Evolutionary conservation across 1,140 invertebrate genomes (phyloP), one percentile per base, ranked within the genome.

Genomic region (Rhagoletis zephyria): DNA sequence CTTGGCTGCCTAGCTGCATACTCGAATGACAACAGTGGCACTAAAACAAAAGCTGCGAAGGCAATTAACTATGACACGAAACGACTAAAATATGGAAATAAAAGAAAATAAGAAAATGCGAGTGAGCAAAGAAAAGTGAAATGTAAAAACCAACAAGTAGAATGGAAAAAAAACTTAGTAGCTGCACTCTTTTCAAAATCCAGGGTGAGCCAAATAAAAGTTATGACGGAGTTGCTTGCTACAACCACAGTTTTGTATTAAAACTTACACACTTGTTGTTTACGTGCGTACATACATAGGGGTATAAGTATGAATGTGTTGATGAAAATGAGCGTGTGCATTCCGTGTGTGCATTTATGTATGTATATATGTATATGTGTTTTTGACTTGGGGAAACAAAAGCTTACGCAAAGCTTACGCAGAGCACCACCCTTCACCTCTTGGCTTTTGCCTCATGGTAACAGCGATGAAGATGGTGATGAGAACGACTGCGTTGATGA

Each of bases 11-110:
- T 56, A 56, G 51, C 40, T 30, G 6, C 10, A 7, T 67, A 30
- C 61, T 16, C 9, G 16, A 63, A 63, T 14, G 3, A 16, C 45
- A 77, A 19, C 45, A 16, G 48, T 10, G 45, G 7, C 67, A 48
- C 42, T 42, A 56, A 81, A 16, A 56, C 48, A 6, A 59, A 56
- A 81, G 48, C 74, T 48, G 14, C n/a, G 48, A 81, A 81, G 48
- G 74, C 74, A 81, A 56, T 81, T 81, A 81, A 81, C 74, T 81
- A n/a, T 81, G 74, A 81, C 74, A 81, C 45, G 16, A 51, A 30
- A 51, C 74, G 48, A 81, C 48, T 10, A 30, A n/a, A 81, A 81
- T 30, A 30, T 30, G 30, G 30, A 30, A 16, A 81, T 81, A 42
- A 7, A 81, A 48, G 48, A 81, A n/a, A 81, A 56, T 81, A 42